Evolutionary conservation across 2,113 vertebrate genomes (phyloP).

Genomic region (Zosterops lateralis): DNA sequence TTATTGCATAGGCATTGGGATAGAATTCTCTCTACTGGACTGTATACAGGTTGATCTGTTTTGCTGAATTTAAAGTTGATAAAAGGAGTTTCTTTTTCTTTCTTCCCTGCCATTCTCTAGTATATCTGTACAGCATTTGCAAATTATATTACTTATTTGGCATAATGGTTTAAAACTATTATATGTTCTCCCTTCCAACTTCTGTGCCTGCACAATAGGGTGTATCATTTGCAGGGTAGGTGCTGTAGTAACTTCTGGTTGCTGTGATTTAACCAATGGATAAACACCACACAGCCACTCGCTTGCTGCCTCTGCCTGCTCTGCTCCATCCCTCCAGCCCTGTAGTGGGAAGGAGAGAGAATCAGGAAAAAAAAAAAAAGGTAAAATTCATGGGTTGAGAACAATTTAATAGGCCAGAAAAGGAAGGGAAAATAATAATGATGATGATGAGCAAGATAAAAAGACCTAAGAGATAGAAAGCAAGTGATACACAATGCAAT

Average conservation of each 20-base stretch:
- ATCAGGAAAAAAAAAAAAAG: fast-evolving
- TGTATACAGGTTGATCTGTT: not conserved
- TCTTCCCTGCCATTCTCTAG: fast-evolving
- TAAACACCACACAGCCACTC: not conserved
- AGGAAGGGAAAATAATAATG: not conserved
- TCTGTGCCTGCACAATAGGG: not conserved
- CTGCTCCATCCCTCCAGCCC: no score
- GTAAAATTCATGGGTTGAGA: not conserved
- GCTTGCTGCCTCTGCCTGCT: not conserved
- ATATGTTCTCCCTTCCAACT: not conserved
- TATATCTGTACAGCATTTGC: not conserved
- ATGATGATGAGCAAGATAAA: not conserved
- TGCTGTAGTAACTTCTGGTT: not conserved
- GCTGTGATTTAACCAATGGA: not conserved
- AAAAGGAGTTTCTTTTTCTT: fast-evolving
- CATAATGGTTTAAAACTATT: not conserved
- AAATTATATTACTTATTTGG: not conserved
- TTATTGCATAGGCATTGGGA: not conserved
- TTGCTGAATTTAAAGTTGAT: not conserved
- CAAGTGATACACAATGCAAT: not conserved
- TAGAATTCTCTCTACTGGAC: not conserved
- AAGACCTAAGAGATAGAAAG: not conserved
- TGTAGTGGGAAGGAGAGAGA: not conserved
- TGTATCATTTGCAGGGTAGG: not conserved
- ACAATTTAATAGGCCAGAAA: not conserved